phyloP scores from a whole-genome alignment of 1,140 invertebrate species.

The Tetranychus cinnabarinus region DNA sequence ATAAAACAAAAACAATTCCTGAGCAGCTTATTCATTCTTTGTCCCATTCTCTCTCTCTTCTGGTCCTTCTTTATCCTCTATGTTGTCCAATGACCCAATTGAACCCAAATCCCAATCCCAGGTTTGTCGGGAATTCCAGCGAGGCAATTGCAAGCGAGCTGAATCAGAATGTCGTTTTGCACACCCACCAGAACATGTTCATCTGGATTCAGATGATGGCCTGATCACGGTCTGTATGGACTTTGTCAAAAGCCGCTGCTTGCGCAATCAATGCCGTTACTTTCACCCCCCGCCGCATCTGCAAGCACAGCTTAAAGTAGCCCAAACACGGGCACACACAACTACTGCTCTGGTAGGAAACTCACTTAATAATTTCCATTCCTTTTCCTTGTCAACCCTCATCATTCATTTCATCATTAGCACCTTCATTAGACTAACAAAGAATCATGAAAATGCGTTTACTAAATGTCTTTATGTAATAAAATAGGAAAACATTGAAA shows the following conservation, averaged over 20 bases:
- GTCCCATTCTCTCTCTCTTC: background rate
- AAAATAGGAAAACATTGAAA: too few species aligned
- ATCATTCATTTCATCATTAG: too few species aligned
- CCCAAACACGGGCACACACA: conserved; percentile 36
- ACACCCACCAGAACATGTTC: conserved; percentile 74
- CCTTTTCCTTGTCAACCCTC: too few species aligned
- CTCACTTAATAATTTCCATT: too few species aligned
- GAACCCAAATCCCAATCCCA: conserved; percentile 22
- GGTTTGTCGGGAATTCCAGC: conserved; percentile 96
- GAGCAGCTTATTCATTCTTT: background rate
- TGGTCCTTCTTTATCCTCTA: background rate
- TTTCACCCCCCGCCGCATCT: conserved; percentile 92
- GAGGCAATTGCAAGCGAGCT: conserved; percentile 82
- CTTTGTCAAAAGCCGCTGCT: conserved; percentile 87
- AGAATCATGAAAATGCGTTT: too few species aligned
- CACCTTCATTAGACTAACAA: too few species aligned
- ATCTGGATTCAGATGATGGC: conserved; percentile 69
- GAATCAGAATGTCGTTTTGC: conserved; percentile 91
- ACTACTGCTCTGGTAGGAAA: too few species aligned
- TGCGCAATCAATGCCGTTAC: conserved; percentile 86
- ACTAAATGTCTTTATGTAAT: too few species aligned
- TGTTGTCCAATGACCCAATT: background rate
- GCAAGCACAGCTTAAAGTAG: conserved; percentile 91
- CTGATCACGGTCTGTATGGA: conserved; percentile 92
- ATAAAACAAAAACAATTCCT: too few species aligned